A percentile compares a stretch with the other conserved stretches of the same genome.
phyloP scores from a whole-genome alignment of 2,888 invertebrate species.

The Ptilodon capucinus region DNA sequence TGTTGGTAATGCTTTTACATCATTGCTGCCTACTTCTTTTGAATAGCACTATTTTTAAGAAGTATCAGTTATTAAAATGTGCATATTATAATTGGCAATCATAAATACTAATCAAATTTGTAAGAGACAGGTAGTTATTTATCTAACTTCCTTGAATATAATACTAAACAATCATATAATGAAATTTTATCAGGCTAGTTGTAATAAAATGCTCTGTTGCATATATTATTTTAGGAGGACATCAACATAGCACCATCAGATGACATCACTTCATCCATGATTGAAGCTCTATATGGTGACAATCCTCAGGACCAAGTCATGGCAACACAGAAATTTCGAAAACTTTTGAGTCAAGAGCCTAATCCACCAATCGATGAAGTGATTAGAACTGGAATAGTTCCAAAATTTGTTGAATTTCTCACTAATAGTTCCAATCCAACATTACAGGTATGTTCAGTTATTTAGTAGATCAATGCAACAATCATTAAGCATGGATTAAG shows the following conservation, averaged over 20 bases:
- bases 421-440: slow-evolving; percentile 91
- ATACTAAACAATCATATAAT: too few relatives aligned
- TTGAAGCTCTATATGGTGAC: slow-evolving; percentile 90
- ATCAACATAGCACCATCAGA: slow-evolving; percentile 65
- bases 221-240: slow-evolving; percentile 77
- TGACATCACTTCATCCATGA: slow-evolving; percentile 91
- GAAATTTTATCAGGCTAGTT: neutral
- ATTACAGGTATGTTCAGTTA: slow-evolving; percentile 86
- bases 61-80: too few relatives aligned
- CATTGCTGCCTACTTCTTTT: too few relatives aligned
- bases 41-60: too few relatives aligned
- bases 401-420: slow-evolving; percentile 96
- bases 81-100: too few relatives aligned
- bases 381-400: slow-evolving; percentile 96
- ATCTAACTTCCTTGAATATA: too few relatives aligned
- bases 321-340: slow-evolving; percentile 96
- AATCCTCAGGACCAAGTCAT: slow-evolving; percentile 90
- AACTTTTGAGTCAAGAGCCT: slow-evolving; percentile 95
- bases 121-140: too few relatives aligned
- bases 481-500: too few relatives aligned
- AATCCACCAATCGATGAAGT: slow-evolving; percentile 99
- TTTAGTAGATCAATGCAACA: neutral
- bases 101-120: too few relatives aligned
- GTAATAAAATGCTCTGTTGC: slow-evolving; percentile 7
- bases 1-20: too few relatives aligned